Percentiles rank a stretch among this genome's conserved stretches.
Evolutionary conservation across 2,888 invertebrate species (phyloP).

Genomic region (Autographa gamma): DNA sequence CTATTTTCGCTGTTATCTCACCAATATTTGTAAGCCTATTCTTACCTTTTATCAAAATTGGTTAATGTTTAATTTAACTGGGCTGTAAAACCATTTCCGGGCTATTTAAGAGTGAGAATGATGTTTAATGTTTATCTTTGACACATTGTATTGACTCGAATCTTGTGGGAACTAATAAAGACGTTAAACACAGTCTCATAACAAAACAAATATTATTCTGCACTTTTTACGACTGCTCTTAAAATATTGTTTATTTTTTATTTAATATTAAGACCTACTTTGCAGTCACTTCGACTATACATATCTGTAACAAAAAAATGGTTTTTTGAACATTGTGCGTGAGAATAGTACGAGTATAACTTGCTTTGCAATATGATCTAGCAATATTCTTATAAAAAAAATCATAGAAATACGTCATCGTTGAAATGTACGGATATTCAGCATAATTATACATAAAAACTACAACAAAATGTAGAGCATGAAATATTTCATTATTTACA

Average conservation of each 20-base stretch:
- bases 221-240: too few species aligned
- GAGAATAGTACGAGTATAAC: too few species aligned
- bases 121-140: constrained; percentile 8
- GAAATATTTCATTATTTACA: background rate
- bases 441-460: background rate
- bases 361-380: too few species aligned
- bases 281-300: too few species aligned
- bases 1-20: constrained; percentile 75
- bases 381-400: too few species aligned
- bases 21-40: constrained; percentile 58
- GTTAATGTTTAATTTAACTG: constrained; percentile 43
- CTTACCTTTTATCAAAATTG: constrained; percentile 28
- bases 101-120: constrained; percentile 15
- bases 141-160: constrained; percentile 19
- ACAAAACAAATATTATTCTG: too few species aligned
- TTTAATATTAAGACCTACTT: too few species aligned
- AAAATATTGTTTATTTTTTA: too few species aligned
- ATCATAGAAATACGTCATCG: too few species aligned
- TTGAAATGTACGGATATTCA: too few species aligned
- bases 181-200: background rate
- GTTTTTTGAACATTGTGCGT: too few species aligned
- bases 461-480: background rate
- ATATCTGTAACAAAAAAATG: too few species aligned
- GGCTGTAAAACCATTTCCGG: constrained; percentile 44
- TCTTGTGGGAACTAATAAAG: background rate